Conservation (phyloP, 2,113 vertebrate genomes). For the Sceloporus undulatus region DNA sequence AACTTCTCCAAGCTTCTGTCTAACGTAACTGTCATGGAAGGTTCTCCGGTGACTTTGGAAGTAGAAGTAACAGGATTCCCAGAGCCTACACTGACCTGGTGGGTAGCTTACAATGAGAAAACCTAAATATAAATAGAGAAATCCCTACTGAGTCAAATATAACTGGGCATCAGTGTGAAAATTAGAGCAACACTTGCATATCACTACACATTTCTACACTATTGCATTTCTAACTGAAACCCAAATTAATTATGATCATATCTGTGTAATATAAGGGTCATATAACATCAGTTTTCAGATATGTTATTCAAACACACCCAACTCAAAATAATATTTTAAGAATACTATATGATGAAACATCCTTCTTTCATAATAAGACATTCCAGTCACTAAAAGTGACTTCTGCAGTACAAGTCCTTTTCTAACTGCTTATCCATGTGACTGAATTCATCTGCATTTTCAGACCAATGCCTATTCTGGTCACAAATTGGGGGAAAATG, state of each 20-base stretch:
- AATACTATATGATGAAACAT: neutral
- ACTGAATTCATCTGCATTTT: constrained; percentile 32
- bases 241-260: neutral
- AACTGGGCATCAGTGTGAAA: constrained; percentile 50
- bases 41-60: constrained; percentile 94
- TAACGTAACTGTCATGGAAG: constrained; percentile 89
- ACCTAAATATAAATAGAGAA: constrained; percentile 46
- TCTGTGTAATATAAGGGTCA: neutral
- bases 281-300: neutral
- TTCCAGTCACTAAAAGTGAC: constrained; percentile 49
- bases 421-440: neutral
- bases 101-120: constrained; percentile 92
- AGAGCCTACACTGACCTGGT: constrained; percentile 94
- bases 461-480: neutral
- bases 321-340: neutral
- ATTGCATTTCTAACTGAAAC: constrained; percentile 20
- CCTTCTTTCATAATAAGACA: constrained; percentile 40
- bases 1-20: constrained; percentile 89
- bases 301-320: neutral
- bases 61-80: constrained; percentile 93
- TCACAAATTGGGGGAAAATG: neutral
- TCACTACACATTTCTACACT: constrained; percentile 53
- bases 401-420: neutral
- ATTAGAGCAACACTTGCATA: constrained; percentile 46
- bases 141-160: constrained; percentile 19